A percentile compares a stretch with the other conserved stretches of the same genome.
Conservation (phyloP, 2,797 vertebrate genomes). For the Hylomyscus alleni region DNA sequence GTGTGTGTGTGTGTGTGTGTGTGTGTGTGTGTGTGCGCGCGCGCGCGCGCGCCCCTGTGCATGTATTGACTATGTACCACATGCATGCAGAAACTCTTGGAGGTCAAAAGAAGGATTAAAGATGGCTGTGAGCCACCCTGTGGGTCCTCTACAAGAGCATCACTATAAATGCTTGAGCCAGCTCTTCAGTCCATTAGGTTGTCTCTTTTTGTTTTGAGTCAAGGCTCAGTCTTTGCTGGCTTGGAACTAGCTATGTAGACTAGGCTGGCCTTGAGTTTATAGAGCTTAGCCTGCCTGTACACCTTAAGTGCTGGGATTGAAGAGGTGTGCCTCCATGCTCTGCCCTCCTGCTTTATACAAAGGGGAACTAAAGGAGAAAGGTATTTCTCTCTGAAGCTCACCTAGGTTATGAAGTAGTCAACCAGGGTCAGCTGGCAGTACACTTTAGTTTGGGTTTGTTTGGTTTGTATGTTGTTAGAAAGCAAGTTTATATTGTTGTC, state of each 20-base stretch:
- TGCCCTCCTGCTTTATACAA: not conserved
- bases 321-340: not conserved
- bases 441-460: constrained; percentile 29
- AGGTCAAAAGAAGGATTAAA: not conserved
- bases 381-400: not conserved
- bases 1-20: not conserved
- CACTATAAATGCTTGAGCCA: not conserved
- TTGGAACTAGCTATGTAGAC: not conserved
- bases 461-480: constrained; percentile 35
- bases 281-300: not conserved
- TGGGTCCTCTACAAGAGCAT: not conserved
- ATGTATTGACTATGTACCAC: not conserved
- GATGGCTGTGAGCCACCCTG: not conserved
- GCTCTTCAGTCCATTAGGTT: not conserved
- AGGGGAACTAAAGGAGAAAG: constrained; percentile 29
- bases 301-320: not conserved
- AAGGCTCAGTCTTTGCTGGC: not conserved
- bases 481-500: constrained; percentile 24
- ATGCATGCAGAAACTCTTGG: not conserved
- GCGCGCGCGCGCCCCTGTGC: not conserved
- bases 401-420: not conserved
- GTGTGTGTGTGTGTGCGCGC: not conserved
- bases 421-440: not conserved
- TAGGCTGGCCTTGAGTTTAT: not conserved
- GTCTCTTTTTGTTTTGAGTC: not conserved